A percentile compares a stretch with the other conserved stretches of the same genome.
Evolutionary conservation across 1,140 invertebrate species (phyloP).

Genomic region (Sarcophaga bullata): DNA sequence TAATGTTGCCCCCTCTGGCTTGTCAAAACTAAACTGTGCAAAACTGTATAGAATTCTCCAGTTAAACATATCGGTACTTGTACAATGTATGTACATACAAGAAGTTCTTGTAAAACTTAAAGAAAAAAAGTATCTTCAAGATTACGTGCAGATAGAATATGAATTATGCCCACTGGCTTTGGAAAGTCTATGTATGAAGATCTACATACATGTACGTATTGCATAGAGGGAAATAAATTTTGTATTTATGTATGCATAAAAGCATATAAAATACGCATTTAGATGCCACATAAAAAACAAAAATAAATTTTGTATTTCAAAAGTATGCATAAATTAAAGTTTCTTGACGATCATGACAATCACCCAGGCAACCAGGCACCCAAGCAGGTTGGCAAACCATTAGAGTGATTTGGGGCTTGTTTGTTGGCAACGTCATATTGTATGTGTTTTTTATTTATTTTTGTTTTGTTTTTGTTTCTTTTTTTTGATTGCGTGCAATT

Average conservation of each 20-base stretch:
- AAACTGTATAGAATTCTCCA: neutral
- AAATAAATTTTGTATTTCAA: neutral
- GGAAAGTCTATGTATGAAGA: too few species aligned
- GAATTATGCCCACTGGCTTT: neutral
- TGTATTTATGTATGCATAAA: neutral
- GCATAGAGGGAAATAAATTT: neutral
- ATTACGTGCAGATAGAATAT: constrained; percentile 22
- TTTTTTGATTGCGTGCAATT: neutral
- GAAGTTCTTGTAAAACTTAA: neutral
- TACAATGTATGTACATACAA: neutral
- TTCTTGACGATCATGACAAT: neutral
- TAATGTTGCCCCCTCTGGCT: neutral
- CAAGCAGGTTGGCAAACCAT: too few species aligned
- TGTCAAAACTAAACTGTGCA: constrained; percentile 28
- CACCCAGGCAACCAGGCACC: neutral
- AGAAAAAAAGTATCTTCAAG: constrained; percentile 34
- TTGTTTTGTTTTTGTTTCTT: too few species aligned
- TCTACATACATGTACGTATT: too few species aligned
- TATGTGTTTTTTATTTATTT: too few species aligned
- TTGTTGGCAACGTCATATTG: too few species aligned
- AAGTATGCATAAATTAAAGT: neutral
- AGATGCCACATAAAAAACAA: neutral
- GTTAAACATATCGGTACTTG: neutral
- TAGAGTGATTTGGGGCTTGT: too few species aligned
- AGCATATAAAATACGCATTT: neutral